A percentile compares a stretch with the other conserved stretches of the same genome.
phyloP scores from a whole-genome alignment of 2,888 invertebrate genomes.

The Helobdella robusta region DNA sequence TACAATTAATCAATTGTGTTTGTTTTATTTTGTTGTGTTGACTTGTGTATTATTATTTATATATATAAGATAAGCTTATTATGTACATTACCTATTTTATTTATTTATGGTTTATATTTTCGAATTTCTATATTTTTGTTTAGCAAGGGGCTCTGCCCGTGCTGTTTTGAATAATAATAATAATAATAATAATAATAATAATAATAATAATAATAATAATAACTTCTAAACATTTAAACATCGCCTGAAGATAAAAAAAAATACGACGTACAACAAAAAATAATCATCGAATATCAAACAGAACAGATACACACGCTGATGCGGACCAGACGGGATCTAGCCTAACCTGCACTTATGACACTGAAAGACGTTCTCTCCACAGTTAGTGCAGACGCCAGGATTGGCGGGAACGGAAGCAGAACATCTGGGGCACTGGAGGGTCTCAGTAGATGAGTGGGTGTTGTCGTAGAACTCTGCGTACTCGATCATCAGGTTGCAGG shows the following conservation, averaged over 20 bases:
- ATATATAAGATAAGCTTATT: too few species aligned
- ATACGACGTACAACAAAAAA: not conserved
- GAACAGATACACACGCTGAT: too few species aligned
- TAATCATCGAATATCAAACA: not conserved
- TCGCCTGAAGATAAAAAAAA: not conserved
- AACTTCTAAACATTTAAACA: not conserved
- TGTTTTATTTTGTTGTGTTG: too few species aligned
- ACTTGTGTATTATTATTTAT: too few species aligned
- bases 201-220: not conserved
- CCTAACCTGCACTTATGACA: conserved; percentile 85
- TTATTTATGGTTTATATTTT: too few species aligned
- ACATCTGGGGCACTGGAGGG: conserved; percentile 86
- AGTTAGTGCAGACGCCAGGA: conserved; percentile 91
- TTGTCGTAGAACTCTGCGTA: conserved; percentile 96
- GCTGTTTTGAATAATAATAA: too few species aligned
- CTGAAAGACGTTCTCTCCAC: conserved; percentile 96
- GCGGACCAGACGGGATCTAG: not conserved
- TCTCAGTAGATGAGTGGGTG: conserved; percentile 65
- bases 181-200: too few species aligned
- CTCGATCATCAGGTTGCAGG: conserved; percentile 95
- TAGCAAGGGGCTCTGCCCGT: too few species aligned
- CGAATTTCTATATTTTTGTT: too few species aligned
- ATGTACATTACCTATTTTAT: too few species aligned
- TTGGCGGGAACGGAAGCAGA: conserved; percentile 92
- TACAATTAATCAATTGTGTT: too few species aligned